phyloP scores from a whole-genome alignment of 1,140 invertebrate species.

The Cataglyphis hispanica region DNA sequence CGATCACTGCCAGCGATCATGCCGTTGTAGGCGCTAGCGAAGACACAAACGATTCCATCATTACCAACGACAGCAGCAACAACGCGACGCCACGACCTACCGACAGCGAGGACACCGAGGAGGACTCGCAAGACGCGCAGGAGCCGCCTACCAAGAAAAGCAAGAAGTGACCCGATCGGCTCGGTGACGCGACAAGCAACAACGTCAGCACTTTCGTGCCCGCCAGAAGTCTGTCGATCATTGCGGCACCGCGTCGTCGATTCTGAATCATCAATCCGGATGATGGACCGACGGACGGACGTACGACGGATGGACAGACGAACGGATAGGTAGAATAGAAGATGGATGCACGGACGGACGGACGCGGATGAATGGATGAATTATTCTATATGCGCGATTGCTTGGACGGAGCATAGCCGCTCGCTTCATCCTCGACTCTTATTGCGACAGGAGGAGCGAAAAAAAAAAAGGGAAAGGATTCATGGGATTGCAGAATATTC shows the following conservation, averaged over 20 bases:
- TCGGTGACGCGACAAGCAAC: constrained; percentile 67
- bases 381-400: constrained; percentile 47
- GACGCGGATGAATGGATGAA: constrained; percentile 50
- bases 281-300: constrained; percentile 45
- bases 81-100: constrained; percentile 84
- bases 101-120: constrained; percentile 84
- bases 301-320: constrained; percentile 26
- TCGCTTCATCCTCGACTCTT: constrained; percentile 55
- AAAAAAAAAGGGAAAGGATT: constrained; percentile 11
- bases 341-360: constrained; percentile 37
- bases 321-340: constrained; percentile 46
- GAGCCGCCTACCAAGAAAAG: constrained; percentile 85
- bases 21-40: constrained; percentile 79
- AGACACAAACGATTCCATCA: constrained; percentile 83
- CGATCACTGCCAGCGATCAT: constrained; percentile 72
- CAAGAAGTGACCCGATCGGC: constrained; percentile 84
- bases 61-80: constrained; percentile 83
- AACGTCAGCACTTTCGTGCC: constrained; percentile 81
- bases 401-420: constrained; percentile 57
- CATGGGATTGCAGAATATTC: background rate
- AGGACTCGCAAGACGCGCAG: constrained; percentile 83
- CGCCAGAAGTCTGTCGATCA: constrained; percentile 80
- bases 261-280: constrained; percentile 76
- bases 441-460: background rate
- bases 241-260: constrained; percentile 80